These are phyloP conservation scores for Limonius californicus DNA, from an alignment of 1,140 invertebrate species.

Conservation along the genomic window DNA sequence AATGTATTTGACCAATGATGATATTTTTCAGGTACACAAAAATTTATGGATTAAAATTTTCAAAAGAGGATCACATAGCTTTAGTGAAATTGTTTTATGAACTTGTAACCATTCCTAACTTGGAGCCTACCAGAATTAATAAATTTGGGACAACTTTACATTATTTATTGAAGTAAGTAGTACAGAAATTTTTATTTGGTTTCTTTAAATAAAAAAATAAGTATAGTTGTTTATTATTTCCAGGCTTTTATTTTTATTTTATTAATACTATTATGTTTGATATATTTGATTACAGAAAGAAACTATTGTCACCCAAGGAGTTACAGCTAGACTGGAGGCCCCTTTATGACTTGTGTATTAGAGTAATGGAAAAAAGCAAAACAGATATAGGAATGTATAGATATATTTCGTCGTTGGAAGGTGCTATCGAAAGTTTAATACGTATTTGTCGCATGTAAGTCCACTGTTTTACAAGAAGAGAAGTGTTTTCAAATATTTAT, in stretches of 20 bases:
- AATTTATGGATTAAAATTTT: conserved; percentile 82
- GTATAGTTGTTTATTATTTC: too few relatives aligned
- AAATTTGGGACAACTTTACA: conserved; percentile 60
- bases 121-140: conserved; percentile 69
- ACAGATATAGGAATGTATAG: conserved; percentile 61
- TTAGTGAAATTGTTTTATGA: conserved; percentile 83
- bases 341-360: conserved; percentile 66
- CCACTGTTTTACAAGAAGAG: neutral
- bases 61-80: conserved; percentile 85
- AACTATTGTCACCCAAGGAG: conserved; percentile 73
- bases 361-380: conserved; percentile 40
- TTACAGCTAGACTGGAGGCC: conserved; percentile 82
- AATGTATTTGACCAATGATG: too few relatives aligned
- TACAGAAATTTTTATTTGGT: too few relatives aligned
- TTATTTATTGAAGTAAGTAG: conserved; percentile 55
- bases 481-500: conserved; percentile 16
- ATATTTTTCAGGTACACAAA: conserved; percentile 66
- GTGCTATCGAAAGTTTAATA: conserved; percentile 50
- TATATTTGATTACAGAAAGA: conserved; percentile 61
- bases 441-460: conserved; percentile 53
- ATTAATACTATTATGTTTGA: too few relatives aligned
- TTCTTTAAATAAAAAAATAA: neutral
- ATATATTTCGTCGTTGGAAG: conserved; percentile 52
- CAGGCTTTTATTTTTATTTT: too few relatives aligned
- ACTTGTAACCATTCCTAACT: conserved; percentile 68